Evolutionary conservation across 1,140 invertebrate genomes (phyloP), one percentile per base, ranked within the genome.

Genomic region (Drosophila ficusphila): DNA sequence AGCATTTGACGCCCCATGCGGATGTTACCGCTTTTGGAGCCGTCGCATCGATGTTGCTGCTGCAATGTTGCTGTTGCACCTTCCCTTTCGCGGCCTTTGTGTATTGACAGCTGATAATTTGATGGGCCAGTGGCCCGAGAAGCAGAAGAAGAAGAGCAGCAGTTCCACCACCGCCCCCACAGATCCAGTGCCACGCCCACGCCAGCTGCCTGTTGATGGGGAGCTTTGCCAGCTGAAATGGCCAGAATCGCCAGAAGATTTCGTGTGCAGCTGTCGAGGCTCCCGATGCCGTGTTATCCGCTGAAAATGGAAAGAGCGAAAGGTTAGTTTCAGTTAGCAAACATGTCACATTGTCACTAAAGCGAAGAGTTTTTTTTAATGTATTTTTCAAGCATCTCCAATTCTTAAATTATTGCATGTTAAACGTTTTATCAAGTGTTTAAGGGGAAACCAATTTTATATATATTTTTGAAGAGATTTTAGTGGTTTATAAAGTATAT

Each of bases 71-170:
- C 16, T 31, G 33, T 19, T 39, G 46, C 71, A 38, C 44, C 46
- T 53, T 71, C 21, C 39, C 53, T 18, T 12, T 68, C 18, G 62
- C 33, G 11, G 44, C 61, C 53, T 75, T 75, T 57, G 61, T 68
- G 71, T 78, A 75, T 88, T 88, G 82, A 72, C 77, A 82, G 77
- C 75, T 77, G 82, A 78, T 89, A 88, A 88, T 88, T 88, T 88
- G 82, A 88, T 88, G 82, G 78, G 69, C 61, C 49, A 60, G 52
- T 64, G 60, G 76, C 11, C 60, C 38, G 11, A 49, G 36, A 12
- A 41, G 33, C 48, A 62, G 33, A 2, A 18, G 12, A 9, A 44
- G 21, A 6, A 44, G 21, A 14, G 25, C 4, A 2, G 39, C 39
- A 1, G 41, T 12, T n/a, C 21, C 41, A 12, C 39, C 74, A 44